phyloP scores from a whole-genome alignment of 2,113 vertebrate species.

The Pandion haliaetus region DNA sequence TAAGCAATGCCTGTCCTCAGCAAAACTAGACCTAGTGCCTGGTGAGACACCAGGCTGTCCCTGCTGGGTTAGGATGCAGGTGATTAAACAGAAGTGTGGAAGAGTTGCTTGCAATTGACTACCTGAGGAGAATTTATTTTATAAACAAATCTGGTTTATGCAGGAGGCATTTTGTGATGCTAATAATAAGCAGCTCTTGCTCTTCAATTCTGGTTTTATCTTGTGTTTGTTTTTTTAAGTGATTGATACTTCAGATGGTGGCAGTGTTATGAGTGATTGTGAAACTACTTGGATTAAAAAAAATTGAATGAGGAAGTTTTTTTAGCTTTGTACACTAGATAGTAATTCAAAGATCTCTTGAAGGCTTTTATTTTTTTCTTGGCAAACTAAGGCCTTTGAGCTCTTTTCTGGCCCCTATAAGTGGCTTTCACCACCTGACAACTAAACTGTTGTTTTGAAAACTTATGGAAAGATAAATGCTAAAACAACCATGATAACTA shows the following conservation, averaged over 20 bases:
- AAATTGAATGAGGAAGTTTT: not conserved
- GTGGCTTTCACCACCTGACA: not conserved
- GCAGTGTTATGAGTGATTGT: not conserved
- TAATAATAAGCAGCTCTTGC: not conserved
- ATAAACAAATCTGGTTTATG: not conserved
- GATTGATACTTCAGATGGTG: not conserved
- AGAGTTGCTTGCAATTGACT: not conserved
- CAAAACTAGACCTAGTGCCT: not conserved
- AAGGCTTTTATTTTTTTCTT: not conserved
- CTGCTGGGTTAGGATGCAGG: not conserved
- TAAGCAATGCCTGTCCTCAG: not conserved
- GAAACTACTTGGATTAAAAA: not conserved
- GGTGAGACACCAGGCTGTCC: not conserved
- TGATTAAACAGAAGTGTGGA: not conserved
- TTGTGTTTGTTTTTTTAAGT: not conserved
- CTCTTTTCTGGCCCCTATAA: not conserved
- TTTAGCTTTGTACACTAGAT: not conserved
- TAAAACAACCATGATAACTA: not conserved
- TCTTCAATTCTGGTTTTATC: not conserved
- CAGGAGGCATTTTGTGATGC: not conserved
- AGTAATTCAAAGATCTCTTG: not conserved
- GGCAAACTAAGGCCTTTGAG: not conserved
- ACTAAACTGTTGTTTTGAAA: not conserved
- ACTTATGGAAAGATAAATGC: not conserved
- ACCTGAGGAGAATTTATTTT: not conserved